Evolutionary conservation across 2,888 invertebrate species (phyloP).

Genomic region (Fragum whitleyi): DNA sequence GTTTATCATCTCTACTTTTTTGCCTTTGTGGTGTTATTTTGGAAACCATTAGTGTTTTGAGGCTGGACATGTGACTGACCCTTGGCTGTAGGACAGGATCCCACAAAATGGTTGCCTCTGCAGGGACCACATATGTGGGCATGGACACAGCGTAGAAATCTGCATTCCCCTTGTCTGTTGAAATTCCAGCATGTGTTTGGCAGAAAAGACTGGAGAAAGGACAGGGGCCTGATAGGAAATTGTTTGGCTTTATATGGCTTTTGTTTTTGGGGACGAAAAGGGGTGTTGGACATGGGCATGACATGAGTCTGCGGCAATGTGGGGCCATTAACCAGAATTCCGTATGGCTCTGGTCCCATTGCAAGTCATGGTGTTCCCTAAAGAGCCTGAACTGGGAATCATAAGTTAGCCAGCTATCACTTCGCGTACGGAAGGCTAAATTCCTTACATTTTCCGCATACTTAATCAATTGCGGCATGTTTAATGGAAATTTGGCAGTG

Average conservation of each 20-base stretch:
- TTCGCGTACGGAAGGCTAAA: slow-evolving; percentile 16
- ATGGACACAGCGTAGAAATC: background rate
- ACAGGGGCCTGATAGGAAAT: no score
- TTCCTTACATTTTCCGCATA: slow-evolving; percentile 35
- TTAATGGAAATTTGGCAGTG: slow-evolving; percentile 16
- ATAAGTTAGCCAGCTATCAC: slow-evolving; percentile 20
- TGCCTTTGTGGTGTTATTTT: background rate
- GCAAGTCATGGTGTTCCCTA: slow-evolving; percentile 9
- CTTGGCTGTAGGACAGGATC: slow-evolving; percentile 14
- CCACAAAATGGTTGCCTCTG: slow-evolving; percentile 24
- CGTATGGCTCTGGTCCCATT: slow-evolving; percentile 35
- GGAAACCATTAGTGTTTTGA: background rate
- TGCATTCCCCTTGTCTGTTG: slow-evolving; percentile 28
- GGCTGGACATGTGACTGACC: background rate
- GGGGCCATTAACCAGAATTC: slow-evolving; percentile 17
- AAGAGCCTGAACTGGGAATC: slow-evolving; percentile 22
- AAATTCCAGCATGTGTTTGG: slow-evolving; percentile 35
- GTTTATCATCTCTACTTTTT: background rate
- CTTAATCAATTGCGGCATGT: slow-evolving; percentile 27
- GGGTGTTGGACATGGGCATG: no score
- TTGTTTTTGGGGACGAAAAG: no score
- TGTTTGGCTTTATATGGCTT: background rate
- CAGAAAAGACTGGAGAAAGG: slow-evolving; percentile 11
- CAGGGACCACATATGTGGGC: slow-evolving; percentile 39
- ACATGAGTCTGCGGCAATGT: background rate